Evolutionary conservation across 1,140 invertebrate species (phyloP), one percentile per base, ranked within the genome.

Genomic region (Plectrocnemia conspersa): DNA sequence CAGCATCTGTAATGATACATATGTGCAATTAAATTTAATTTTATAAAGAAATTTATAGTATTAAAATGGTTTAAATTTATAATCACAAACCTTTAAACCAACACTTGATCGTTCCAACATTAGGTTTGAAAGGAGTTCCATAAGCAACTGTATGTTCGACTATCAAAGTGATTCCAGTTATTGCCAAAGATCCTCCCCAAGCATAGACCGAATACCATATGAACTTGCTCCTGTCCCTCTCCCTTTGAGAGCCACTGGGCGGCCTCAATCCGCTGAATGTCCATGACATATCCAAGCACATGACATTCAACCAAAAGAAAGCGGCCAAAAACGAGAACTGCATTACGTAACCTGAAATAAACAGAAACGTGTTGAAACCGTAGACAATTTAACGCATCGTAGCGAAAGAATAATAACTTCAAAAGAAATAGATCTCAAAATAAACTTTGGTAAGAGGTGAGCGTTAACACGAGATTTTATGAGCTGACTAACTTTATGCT

Each of bases 241-340:
- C 47, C 16, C 19, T 48, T 18, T 38, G 27, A 18, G 46, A 38
- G 1, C 52, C 52, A 16, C 41, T 48, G 15, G 52, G 56, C 11
- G 55, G 24, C 4, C 59, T 50, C n/a, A 61, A 24, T 9, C 45
- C 47, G 42, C 79, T 79, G 66, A 82, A 81, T 2, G 84, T 85
- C 66, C 78, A 76, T 69, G 79, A 85, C 45, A 85, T 81, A 61
- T 86, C 83, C 52, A 82, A 78, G 44, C 83, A 79, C 75, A 86
- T 82, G 1, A 83, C 77, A 63, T 80, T 82, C 64, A 86, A 77
- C 84, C 84, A 88, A 54, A 81, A 82, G 66, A 86, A 86, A 3
- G 82, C 79, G 1, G 80, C 68, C 32, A 84, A 63, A 63, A 84
- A 78, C 47, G 79, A 81, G 66, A 79, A 86, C 66, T 86, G 84